Evolutionary conservation across 2,797 vertebrate genomes (phyloP).

Genomic region (Malurus leucopterus): DNA sequence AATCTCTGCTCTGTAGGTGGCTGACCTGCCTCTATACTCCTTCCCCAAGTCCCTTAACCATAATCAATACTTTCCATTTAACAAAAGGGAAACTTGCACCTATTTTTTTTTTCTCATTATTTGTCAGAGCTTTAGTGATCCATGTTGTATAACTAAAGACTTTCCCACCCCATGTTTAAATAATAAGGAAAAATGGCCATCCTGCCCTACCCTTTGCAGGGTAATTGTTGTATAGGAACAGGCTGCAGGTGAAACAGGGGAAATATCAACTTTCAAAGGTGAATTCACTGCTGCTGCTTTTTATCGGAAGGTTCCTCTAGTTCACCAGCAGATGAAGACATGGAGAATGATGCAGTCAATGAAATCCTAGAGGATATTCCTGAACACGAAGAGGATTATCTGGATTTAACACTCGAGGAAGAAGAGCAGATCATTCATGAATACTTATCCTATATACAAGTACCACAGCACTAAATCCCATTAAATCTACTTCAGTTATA

Average conservation of each 20-base stretch:
- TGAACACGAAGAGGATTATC: constrained; percentile 92
- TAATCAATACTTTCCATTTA: background rate
- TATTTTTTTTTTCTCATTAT: fast-evolving
- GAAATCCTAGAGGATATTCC: constrained; percentile 91
- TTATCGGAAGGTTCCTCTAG: constrained; percentile 65
- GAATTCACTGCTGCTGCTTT: background rate
- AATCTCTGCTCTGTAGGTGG: background rate
- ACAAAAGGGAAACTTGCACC: background rate
- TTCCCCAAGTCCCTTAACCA: fast-evolving
- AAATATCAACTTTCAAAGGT: background rate
- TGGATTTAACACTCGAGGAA: constrained; percentile 92
- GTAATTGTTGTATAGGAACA: background rate
- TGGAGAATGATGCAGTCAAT: constrained; percentile 84
- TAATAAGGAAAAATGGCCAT: background rate
- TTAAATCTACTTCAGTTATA: constrained; percentile 13
- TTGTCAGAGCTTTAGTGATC: background rate
- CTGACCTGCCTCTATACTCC: background rate
- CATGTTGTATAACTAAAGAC: background rate
- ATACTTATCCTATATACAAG: constrained; percentile 81
- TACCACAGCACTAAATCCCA: constrained; percentile 49
- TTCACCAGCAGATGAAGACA: constrained; percentile 72
- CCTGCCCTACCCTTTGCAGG: background rate
- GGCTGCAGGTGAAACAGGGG: background rate
- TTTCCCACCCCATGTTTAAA: background rate
- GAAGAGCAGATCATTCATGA: constrained; percentile 83